These are phyloP conservation scores for Dipodomys spectabilis DNA, from an alignment of 2,113 vertebrate species.

Conservation along the genomic window DNA sequence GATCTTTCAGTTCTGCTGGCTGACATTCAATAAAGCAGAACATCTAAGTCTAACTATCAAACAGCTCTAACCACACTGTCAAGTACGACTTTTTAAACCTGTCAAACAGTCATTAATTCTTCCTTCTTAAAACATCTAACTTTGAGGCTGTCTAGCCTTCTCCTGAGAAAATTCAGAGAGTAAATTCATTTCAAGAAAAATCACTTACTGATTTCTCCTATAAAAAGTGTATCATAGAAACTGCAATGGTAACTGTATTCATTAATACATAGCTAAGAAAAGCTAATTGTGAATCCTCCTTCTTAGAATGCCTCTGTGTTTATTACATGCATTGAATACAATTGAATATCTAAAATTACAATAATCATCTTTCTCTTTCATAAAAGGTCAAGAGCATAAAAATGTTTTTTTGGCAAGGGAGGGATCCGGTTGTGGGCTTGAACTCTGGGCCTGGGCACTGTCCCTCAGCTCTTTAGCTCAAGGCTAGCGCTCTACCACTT, in stretches of 20 bases:
- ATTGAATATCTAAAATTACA: constrained; percentile 52
- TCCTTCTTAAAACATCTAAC: constrained; percentile 76
- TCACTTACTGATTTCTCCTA: constrained; percentile 40
- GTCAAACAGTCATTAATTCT: constrained; percentile 81
- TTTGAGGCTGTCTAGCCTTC: constrained; percentile 74
- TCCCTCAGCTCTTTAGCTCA: no score
- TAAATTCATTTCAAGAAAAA: constrained; percentile 66
- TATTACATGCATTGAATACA: constrained; percentile 30
- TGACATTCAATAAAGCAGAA: constrained; percentile 82
- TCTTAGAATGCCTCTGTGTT: constrained; percentile 14
- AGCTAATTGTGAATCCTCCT: constrained; percentile 23
- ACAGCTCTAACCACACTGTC: constrained; percentile 79
- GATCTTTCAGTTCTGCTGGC: constrained; percentile 76
- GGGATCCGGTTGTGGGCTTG: no score
- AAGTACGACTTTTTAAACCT: constrained; percentile 81
- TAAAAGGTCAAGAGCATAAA: constrained; percentile 68
- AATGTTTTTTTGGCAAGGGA: background rate
- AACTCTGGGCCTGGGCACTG: no score
- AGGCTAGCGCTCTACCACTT: no score
- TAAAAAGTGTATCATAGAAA: constrained; percentile 52
- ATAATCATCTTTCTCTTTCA: constrained; percentile 20
- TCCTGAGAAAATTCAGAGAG: constrained; percentile 60
- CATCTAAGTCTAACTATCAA: constrained; percentile 77
- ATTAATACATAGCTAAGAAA: constrained; percentile 57
- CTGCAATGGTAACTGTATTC: constrained; percentile 37